phyloP scores from a whole-genome alignment of 2,888 invertebrate genomes.

The Caenorhabditis zanzibari region DNA sequence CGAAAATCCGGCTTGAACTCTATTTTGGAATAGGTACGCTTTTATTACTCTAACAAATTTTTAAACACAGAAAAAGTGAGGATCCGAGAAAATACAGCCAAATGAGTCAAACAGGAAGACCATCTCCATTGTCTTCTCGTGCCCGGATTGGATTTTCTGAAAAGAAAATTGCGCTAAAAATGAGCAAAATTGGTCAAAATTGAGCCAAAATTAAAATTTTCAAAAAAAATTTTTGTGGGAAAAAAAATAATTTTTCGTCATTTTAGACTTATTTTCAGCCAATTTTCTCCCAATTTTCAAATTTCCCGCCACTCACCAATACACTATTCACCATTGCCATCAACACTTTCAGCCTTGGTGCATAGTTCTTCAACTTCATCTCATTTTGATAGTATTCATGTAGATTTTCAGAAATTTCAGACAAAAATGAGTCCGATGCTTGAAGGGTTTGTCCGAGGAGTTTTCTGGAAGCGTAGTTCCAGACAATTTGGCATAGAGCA shows the following conservation, averaged over 20 bases:
- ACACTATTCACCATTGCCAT: slow-evolving; percentile 55
- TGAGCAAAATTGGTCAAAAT: too few species aligned
- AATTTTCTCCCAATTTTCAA: background rate
- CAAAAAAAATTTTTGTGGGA: too few species aligned
- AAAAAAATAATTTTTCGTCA: too few species aligned
- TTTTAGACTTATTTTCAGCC: too few species aligned
- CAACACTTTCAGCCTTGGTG: slow-evolving; percentile 31
- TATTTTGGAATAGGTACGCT: too few species aligned
- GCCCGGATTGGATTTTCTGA: slow-evolving; percentile 46
- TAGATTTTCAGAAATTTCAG: slow-evolving; percentile 48
- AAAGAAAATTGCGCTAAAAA: slow-evolving; percentile 5
- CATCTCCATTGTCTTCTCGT: slow-evolving; percentile 51
- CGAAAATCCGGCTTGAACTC: too few species aligned
- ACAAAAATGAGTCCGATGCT: slow-evolving; percentile 36
- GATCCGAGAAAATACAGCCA: slow-evolving; percentile 30
- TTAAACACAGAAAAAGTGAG: slow-evolving; percentile 43
- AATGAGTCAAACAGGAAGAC: slow-evolving; percentile 53
- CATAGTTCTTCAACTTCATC: slow-evolving; percentile 29
- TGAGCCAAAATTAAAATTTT: too few species aligned
- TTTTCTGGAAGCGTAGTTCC: slow-evolving; percentile 45
- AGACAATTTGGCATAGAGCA: slow-evolving; percentile 39
- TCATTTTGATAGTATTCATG: slow-evolving; percentile 45
- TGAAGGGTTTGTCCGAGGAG: slow-evolving; percentile 44
- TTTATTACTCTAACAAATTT: too few species aligned
- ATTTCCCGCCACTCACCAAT: slow-evolving; percentile 33